Evolutionary conservation across 2,888 invertebrate genomes (phyloP), one percentile per base, ranked within the genome.

Genomic region (Watsonalla cultraria): DNA sequence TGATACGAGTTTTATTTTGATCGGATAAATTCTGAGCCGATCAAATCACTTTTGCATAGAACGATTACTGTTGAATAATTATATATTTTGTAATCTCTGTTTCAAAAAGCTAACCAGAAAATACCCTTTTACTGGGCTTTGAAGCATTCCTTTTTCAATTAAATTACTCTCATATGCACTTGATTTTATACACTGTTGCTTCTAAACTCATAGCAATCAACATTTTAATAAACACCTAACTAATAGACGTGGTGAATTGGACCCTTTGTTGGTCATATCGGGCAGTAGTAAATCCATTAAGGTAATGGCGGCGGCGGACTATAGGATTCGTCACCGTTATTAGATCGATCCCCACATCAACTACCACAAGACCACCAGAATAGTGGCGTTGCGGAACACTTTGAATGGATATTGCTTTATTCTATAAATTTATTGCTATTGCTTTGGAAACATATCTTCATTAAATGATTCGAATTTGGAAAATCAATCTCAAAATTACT

Each of bases 261-360:
- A 74, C 69, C 72, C 76, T 78, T 79, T 79, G 77, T 80, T 74
- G 76, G 75, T 70, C 72, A 72, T 76, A 49, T 39, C 64, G 68
- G 66, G 61, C 66, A 76, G 80, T 79, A 80, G 82, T 85, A 84
- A 86, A 86, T 76, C 78, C 80, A 86, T 85, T 86, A 82, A 76
- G 74, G 78, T 83, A 80, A 84, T 82, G 71, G 76, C 73, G 64
- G 78, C 75, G 72, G 78, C 70, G 66, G 75, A 68, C 71, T 34
- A 68, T 73, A 63, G 72, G 74, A 87, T 87, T 87, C 85, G 86
- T 86, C 83, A 82, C 78, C 76, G 84, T 76, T 76, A 82, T 87
- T 82, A 85, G 70, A 74, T 64, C 63, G 76, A 75, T 75, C 75
- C 73, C 62, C 64, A 61, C 62, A 66, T 68, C 69, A 64, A 71